Percentiles rank a stretch among this genome's conserved stretches.
phyloP scores from a whole-genome alignment of 2,113 vertebrate genomes.

The Zosterops hypoxanthus region DNA sequence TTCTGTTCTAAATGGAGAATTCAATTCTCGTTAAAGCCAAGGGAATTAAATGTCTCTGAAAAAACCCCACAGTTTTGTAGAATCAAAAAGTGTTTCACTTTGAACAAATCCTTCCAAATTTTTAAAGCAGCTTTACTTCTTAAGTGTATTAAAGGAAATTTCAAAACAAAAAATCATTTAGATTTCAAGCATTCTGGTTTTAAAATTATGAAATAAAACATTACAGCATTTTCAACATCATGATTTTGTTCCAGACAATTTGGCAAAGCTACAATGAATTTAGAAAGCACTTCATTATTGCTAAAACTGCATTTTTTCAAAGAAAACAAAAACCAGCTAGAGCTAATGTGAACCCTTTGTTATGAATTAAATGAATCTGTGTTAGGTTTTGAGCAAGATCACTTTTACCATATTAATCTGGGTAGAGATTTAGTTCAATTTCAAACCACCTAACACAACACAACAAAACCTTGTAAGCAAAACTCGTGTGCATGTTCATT shows the following conservation, averaged over 20 bases:
- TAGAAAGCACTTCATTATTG: conserved; percentile 25
- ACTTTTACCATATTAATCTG: conserved; percentile 17
- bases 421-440: neutral
- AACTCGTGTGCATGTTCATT: conserved; percentile 14
- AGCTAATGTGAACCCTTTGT: conserved; percentile 35
- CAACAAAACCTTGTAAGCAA: conserved; percentile 6
- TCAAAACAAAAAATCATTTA: conserved; percentile 9
- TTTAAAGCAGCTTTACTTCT: conserved; percentile 1
- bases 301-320: conserved; percentile 43
- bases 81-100: neutral
- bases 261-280: conserved; percentile 49
- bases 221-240: conserved; percentile 32
- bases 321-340: conserved; percentile 27
- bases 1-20: neutral
- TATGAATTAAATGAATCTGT: conserved; percentile 30
- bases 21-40: neutral
- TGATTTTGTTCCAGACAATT: conserved; percentile 40
- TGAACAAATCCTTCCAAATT: neutral
- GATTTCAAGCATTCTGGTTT: conserved; percentile 17
- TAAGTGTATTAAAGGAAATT: conserved; percentile 10
- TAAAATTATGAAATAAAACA: conserved; percentile 42
- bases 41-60: neutral
- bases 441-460: conserved; percentile 2
- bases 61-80: neutral
- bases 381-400: conserved; percentile 30